Evolutionary conservation across 2,113 vertebrate genomes (phyloP), one percentile per base, ranked within the genome.

Genomic region (Gracilinanus agilis): DNA sequence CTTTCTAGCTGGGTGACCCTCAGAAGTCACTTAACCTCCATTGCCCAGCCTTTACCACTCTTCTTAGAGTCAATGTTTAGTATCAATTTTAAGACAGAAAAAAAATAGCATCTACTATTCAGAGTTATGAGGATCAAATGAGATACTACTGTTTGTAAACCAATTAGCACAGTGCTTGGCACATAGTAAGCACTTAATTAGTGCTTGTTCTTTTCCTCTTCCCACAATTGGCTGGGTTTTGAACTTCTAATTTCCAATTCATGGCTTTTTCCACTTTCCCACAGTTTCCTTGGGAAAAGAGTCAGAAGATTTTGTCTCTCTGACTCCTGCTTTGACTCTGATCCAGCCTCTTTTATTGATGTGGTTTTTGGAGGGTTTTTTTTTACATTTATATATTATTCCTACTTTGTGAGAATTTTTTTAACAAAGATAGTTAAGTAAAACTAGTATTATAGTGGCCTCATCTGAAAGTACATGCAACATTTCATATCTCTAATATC

Each of bases 241-340:
- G 16, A 1, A 75, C 34, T 40, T 83, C 67, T 83, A 34, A n/a
- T 83, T 83, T 83, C 19, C n/a, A 40, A 40, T 83, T 83, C 34
- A 40, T 83, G n/a, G n/a, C 19, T 83, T 7, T 83, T 83, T 23
- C 34, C 67, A 23, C 19, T 40, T 11, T 67, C 27, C 27, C 29
- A 49, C 49, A 67, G 11, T 58, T 58, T 58, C 25, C 56, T 67
- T 89, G 53, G 75, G 29, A 83, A 94, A 61, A 25, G 13, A 54
- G 44, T 53, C 55, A 53, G 29, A 16, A 53, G 56, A 16, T 40
- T 92, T 93, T 95, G 5, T 55, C 54, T 95, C 91, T 88, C 29
- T 44, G 75, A 58, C 89, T 61, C 88, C 29, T 40, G 90, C 7
- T 24, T n/a, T 90, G 94, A 94, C 54, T 29, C 56, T 90, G 89